Evolutionary conservation across 2,888 invertebrate species (phyloP), one percentile per base, ranked within the genome.

Genomic region (Mesodorylaimus sp.): DNA sequence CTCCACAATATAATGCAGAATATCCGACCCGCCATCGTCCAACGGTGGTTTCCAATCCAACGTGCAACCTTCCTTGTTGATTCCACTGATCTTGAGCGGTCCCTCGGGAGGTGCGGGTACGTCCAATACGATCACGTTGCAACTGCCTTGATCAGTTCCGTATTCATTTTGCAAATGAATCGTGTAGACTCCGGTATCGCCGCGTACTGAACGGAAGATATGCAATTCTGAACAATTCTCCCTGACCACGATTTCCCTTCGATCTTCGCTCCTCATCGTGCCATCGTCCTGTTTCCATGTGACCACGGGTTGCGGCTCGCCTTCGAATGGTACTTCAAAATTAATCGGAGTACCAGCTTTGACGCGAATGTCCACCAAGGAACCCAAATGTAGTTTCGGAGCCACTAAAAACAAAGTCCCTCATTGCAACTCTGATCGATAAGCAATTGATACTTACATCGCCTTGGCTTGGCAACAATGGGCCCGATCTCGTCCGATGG

Each of bases 1-100:
- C 67, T 97, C 95, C 50, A 97, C 79, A 28, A 70, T 64, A 64
- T 91, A 91, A 67, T 91, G 88, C 1, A 87, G 74, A 60, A 97
- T 85, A 36, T 88, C 87, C 50, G 84, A 83, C 37, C 95, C 95
- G 57, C 95, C 95, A 67, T 93, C 89, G 63, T 95, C 89, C 50
- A 78, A 71, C 25, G 88, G 88, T 52, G 79, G 71, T 65, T 79
- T 79, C 88, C 88, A 91, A 1, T 80, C 74, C 41, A 91, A 70
- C 46, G 80, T 79, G 57, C 85, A 87, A 48, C 87, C 84, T 57
- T 91, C 88, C 63, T 87, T 86, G 1, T 85, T 84, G 37, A 93
- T 76, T 56, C 81, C 80, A 45, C 78, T 76, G 1, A 87, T 80
- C 27, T 79, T 77, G 47, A 91, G 71, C 32, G 89, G 89, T 55